Evolutionary conservation across 2,113 vertebrate species (phyloP), one percentile per base, ranked within the genome.

Genomic region (Calypte anna): DNA sequence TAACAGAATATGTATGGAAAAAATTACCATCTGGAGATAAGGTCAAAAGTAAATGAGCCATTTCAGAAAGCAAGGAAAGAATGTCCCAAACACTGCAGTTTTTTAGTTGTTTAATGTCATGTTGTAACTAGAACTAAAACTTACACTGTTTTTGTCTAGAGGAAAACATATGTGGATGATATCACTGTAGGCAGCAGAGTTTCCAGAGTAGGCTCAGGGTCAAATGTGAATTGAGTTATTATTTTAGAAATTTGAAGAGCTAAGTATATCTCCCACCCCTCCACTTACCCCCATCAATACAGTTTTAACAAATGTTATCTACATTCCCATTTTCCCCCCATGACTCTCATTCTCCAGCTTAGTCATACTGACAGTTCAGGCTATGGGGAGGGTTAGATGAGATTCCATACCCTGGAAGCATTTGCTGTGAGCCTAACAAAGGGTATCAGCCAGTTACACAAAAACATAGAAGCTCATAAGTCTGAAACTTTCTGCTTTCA

Each of bases 61-160:
- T 94, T 97, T 96, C 87, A 96, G 82, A 97, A 96, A 89, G 83
- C 31, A 62, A 84, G 92, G 91, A 87, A 97, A 96, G 91, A 97
- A 97, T 96, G 77, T 78, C 78, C 84, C 54, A 13, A 95, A 70
- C 63, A 16, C 81, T 86, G 82, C 87, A 90, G 82, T 88, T 86
- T 94, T 75, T 76, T 90, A 93, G 82, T 78, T 85, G 44, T 91
- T 94, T 89, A 90, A 93, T 97, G 94, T 76, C 92, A 78, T 62
- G 82, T 91, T 89, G 81, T 83, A 82, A 79, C 72, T 64, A 76
- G 83, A 93, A 94, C 89, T 92, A 82, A 93, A 96, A 93, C 79
- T 91, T 66, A 76, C 36, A 54, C 87, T 95, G 95, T 36, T 88
- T 91, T 82, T 84, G 24, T 23, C 44, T 33, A 44, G 58, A 73